Evolutionary conservation across 2,113 vertebrate species (phyloP).

Genomic region (Columba livia): DNA sequence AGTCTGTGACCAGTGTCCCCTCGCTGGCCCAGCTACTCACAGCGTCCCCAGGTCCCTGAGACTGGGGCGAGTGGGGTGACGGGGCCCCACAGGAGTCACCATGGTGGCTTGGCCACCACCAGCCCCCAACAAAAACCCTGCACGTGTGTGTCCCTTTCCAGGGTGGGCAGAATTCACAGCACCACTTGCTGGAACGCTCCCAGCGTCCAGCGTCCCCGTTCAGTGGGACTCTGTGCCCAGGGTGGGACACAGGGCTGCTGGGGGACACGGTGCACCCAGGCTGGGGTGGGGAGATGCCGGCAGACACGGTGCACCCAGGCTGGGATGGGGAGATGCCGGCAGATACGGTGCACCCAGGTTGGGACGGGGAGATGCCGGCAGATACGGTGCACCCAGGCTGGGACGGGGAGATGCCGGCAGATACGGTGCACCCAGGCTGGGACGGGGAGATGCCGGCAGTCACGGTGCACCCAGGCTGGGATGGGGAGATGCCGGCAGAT

Average conservation of each 20-base stretch:
- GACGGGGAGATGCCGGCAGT: too few relatives aligned
- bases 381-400: too few relatives aligned
- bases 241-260: background rate
- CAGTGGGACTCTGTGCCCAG: background rate
- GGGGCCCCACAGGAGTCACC: background rate
- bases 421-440: too few relatives aligned
- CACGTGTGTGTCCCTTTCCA: background rate
- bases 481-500: too few relatives aligned
- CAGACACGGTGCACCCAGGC: too few relatives aligned
- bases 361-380: too few relatives aligned
- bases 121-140: background rate
- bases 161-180: background rate
- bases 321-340: too few relatives aligned
- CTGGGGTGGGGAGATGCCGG: too few relatives aligned
- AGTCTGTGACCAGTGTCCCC: background rate
- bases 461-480: too few relatives aligned
- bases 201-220: rapidly evolving
- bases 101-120: background rate
- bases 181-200: background rate
- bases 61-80: background rate
- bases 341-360: too few relatives aligned
- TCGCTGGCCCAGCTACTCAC: background rate
- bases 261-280: too few relatives aligned
- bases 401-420: too few relatives aligned
- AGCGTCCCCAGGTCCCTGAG: background rate